Percentiles rank a stretch among this genome's conserved stretches.
These are phyloP conservation scores for Saturnia japonica DNA, from an alignment of 2,888 invertebrate genomes.

Conservation along the genomic window DNA sequence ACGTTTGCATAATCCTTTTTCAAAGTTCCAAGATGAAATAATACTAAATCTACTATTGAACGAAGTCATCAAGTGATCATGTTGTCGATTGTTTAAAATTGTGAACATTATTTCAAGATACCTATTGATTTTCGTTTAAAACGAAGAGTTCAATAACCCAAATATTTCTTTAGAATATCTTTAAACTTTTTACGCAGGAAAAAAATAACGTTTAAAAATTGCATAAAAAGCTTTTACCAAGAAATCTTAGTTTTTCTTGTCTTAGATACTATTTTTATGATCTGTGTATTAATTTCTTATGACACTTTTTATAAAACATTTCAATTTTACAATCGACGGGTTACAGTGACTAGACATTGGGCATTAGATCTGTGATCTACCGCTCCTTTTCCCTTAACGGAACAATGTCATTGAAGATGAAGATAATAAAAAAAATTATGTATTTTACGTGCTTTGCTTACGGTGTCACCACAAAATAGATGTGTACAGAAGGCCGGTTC, in stretches of 20 bases:
- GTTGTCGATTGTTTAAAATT: too few species aligned
- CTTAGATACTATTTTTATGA: not conserved
- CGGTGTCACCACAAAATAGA: not conserved
- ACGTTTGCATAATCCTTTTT: too few species aligned
- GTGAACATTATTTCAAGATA: too few species aligned
- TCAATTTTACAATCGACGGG: not conserved
- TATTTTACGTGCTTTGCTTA: constrained; percentile 12
- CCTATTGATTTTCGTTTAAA: too few species aligned
- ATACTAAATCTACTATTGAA: too few species aligned
- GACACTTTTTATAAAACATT: not conserved
- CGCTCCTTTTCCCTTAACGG: constrained; percentile 5
- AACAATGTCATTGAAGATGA: constrained; percentile 1
- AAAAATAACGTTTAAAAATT: too few species aligned
- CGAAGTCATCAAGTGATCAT: too few species aligned
- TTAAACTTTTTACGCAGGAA: too few species aligned
- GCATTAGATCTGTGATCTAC: not conserved
- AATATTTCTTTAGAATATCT: too few species aligned
- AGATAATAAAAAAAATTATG: not conserved
- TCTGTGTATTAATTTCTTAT: not conserved
- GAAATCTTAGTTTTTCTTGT: not conserved
- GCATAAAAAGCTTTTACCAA: not conserved
- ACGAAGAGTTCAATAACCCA: too few species aligned
- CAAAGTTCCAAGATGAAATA: too few species aligned
- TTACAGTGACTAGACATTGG: not conserved
- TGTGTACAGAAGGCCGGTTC: too few species aligned